Base-by-base conservation (phyloP, 2,113 vertebrate genomes). In the Ceratotherium simum region DNA sequence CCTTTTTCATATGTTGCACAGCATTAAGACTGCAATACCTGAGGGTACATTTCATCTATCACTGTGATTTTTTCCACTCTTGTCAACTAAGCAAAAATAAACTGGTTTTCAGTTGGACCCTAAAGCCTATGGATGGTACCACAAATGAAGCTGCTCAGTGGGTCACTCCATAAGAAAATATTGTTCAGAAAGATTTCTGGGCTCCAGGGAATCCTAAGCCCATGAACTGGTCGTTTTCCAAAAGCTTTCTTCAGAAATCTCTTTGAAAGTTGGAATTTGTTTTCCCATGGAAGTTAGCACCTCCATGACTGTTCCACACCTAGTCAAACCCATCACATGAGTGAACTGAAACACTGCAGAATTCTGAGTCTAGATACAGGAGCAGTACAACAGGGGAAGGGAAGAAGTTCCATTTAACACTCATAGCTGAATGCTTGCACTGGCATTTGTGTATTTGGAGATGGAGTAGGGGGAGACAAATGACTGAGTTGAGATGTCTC, bases 161-260 rank as follows among this genome's bases (percentile, higher is more conserved):
- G 10, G n/a, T 92, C 54, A 76, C 69, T 48, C 23, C 29, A 33
- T 70, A 91, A 86, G 18, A 76, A 91, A 85, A 72, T 7, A 23
- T 33, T 29, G 58, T 60, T 48, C 87, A 72, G 54, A 54, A 94
- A 67, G 69, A 82, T 75, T 88, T 80, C 58, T 89, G 51, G 33
- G 36, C 39, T 92, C 69, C 73, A 76, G 14, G 23, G 39, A 91
- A 95, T 69, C 29, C 21, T 78, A 93, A 85, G 80, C 1, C 70
- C n/a, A 84, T 6, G 33, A 39, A 51, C 9, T 86, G 54, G 54
- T 48, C 70, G 12, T 86, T 95, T 81, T 54, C 33, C 84, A 95
- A 94, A 92, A 87, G 2, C 18, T 93, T 87, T 76, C 29, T 82
- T 96, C 31, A 39, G 51, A 84, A 92, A 90, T 75, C 48, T 92